phyloP scores from a whole-genome alignment of 2,797 vertebrate species.

The Sebastes nivosus region DNA sequence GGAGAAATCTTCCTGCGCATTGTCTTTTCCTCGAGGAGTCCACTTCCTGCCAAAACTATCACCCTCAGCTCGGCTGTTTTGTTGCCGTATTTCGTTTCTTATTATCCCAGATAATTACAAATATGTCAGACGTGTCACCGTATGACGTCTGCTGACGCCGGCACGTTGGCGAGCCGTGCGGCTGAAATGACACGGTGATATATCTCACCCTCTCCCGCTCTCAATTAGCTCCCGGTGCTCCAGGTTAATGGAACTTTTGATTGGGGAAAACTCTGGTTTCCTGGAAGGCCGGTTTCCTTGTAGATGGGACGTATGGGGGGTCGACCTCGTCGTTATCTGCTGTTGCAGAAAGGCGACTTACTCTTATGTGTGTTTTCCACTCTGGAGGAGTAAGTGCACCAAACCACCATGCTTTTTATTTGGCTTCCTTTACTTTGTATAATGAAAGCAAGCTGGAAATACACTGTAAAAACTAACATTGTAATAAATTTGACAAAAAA shows the following conservation, averaged over 20 bases:
- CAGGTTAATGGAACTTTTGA: constrained; percentile 83
- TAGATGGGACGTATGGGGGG: constrained; percentile 41
- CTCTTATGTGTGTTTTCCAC: constrained; percentile 21
- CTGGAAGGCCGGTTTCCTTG: constrained; percentile 30
- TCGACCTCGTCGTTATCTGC: constrained; percentile 74
- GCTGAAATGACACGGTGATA: constrained; percentile 56
- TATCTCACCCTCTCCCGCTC: constrained; percentile 61
- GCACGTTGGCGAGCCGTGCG: constrained; percentile 18
- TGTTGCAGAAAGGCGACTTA: constrained; percentile 43
- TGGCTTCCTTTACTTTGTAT: background rate
- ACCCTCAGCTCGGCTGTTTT: constrained; percentile 19
- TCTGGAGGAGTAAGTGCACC: background rate
- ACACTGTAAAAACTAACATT: background rate
- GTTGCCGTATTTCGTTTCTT: constrained; percentile 31
- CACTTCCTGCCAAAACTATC: background rate
- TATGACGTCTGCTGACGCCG: constrained; percentile 40
- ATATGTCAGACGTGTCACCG: constrained; percentile 59
- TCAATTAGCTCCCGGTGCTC: constrained; percentile 77
- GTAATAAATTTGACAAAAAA: background rate
- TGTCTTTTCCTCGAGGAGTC: constrained; percentile 83
- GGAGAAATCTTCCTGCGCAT: constrained; percentile 81
- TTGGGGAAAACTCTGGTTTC: constrained; percentile 68
- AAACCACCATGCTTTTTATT: background rate
- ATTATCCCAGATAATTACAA: constrained; percentile 72
- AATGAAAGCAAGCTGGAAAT: background rate